Evolutionary conservation across 2,797 vertebrate genomes (phyloP).

Genomic region (Nyctalus aviator): DNA sequence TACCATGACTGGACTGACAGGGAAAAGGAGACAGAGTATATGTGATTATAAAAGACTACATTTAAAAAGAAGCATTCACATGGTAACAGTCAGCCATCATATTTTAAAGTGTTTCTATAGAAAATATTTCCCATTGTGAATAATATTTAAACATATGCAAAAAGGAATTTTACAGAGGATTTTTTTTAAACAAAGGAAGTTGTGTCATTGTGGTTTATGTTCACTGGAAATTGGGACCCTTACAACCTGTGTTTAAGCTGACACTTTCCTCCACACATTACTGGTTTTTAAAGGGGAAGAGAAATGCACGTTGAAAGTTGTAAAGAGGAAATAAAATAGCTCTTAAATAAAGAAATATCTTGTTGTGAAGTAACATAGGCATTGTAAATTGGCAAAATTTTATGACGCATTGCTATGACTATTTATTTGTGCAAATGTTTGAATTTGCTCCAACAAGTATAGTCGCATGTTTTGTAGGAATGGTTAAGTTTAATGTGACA

Average conservation of each 20-base stretch:
- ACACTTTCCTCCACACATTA: slow-evolving; percentile 46
- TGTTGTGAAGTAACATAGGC: slow-evolving; percentile 46
- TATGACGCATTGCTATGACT: slow-evolving; percentile 65
- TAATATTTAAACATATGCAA: slow-evolving; percentile 45
- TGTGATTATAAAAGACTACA: slow-evolving; percentile 48
- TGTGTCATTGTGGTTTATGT: slow-evolving; percentile 58
- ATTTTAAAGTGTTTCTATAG: slow-evolving; percentile 62
- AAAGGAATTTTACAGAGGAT: slow-evolving; percentile 48
- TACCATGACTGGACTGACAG: slow-evolving; percentile 52
- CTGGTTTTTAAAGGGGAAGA: slow-evolving; percentile 63
- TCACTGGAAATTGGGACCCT: slow-evolving; percentile 51
- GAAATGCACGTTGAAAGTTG: slow-evolving; percentile 53
- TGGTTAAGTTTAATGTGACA: slow-evolving; percentile 19
- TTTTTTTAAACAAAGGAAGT: slow-evolving; percentile 15
- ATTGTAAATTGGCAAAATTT: slow-evolving; percentile 50
- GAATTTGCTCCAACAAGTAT: slow-evolving; percentile 65
- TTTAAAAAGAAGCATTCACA: slow-evolving; percentile 54
- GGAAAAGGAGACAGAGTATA: slow-evolving; percentile 55
- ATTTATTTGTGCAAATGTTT: slow-evolving; percentile 59
- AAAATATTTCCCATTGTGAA: slow-evolving; percentile 59
- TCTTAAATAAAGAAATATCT: slow-evolving; percentile 52
- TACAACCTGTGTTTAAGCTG: slow-evolving; percentile 32
- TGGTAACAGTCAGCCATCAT: slow-evolving; percentile 48
- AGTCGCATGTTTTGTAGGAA: slow-evolving; percentile 39
- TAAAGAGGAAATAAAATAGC: slow-evolving; percentile 51